Evolutionary conservation across 1,140 invertebrate species (phyloP).

Genomic region (Thaumetopoea pityocampa): DNA sequence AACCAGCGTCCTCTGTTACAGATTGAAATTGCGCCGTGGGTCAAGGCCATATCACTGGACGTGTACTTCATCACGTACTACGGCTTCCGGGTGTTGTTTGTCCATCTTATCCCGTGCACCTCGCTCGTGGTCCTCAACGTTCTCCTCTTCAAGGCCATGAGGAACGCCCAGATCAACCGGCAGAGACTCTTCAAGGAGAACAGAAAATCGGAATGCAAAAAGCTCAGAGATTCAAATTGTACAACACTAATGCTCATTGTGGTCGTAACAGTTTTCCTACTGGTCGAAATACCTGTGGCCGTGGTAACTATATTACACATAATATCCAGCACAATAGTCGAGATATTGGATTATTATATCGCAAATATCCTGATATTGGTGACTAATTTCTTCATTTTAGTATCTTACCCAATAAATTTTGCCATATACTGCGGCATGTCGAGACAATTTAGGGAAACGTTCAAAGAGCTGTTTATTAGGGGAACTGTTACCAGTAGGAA

Average conservation of each 20-base stretch:
- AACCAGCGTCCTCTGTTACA: constrained; percentile 39
- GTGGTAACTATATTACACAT: constrained; percentile 92
- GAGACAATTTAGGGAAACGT: constrained; percentile 94
- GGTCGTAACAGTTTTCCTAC: constrained; percentile 92
- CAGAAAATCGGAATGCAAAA: constrained; percentile 89
- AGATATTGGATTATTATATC: constrained; percentile 86
- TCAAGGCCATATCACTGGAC: constrained; percentile 79
- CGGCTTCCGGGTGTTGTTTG: constrained; percentile 92
- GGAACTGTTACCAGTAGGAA: constrained; percentile 77
- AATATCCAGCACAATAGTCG: constrained; percentile 82
- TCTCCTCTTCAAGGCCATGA: constrained; percentile 89
- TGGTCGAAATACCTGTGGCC: constrained; percentile 94
- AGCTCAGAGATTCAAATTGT: constrained; percentile 90
- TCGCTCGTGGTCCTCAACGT: constrained; percentile 93
- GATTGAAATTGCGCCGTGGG: constrained; percentile 79
- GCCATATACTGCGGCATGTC: constrained; percentile 98
- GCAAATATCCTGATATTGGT: constrained; percentile 90
- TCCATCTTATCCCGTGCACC: constrained; percentile 92
- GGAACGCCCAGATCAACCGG: constrained; percentile 86
- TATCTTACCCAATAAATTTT: constrained; percentile 95
- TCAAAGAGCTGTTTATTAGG: constrained; percentile 90
- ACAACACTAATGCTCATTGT: constrained; percentile 97
- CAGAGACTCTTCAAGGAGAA: constrained; percentile 90
- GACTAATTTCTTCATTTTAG: constrained; percentile 93
- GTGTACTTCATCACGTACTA: constrained; percentile 89